These are phyloP conservation scores for Bufo bufo DNA, from an alignment of 2,113 vertebrate genomes.

Conservation along the genomic window DNA sequence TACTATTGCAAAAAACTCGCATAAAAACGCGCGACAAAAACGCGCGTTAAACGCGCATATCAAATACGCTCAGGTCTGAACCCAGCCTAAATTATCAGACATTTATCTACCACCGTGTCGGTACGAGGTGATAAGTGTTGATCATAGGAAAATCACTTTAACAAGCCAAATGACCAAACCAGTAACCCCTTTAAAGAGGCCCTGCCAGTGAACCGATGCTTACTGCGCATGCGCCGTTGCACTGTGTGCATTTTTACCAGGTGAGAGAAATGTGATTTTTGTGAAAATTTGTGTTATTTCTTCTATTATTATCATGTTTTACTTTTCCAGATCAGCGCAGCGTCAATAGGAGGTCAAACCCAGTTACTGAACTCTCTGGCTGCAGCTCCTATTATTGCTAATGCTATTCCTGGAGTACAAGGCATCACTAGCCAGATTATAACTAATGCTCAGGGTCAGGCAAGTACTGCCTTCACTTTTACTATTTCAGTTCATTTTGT, in stretches of 20 bases:
- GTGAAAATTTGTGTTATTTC: not conserved
- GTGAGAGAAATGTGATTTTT: not conserved
- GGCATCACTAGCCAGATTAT: conserved; percentile 91
- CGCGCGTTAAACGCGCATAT: too few relatives aligned
- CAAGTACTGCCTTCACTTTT: conserved; percentile 61
- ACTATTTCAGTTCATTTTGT: not conserved
- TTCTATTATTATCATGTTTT: not conserved
- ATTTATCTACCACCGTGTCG: too few relatives aligned
- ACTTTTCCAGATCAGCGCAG: conserved; percentile 81
- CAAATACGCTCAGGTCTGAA: too few relatives aligned
- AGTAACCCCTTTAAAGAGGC: too few relatives aligned
- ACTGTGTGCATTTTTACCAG: not conserved
- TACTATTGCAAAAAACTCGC: too few relatives aligned
- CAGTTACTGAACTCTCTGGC: conserved; percentile 91
- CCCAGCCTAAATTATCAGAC: too few relatives aligned
- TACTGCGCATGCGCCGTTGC: too few relatives aligned
- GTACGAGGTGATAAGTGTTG: too few relatives aligned
- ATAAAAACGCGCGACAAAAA: too few relatives aligned
- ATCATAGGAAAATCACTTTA: too few relatives aligned
- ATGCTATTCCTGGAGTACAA: conserved; percentile 82
- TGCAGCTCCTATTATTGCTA: conserved; percentile 85
- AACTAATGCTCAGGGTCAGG: conserved; percentile 94
- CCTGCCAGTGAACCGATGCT: too few relatives aligned
- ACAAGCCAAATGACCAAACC: not conserved
- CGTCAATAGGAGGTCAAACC: conserved; percentile 85